Evolutionary conservation across 92 coral and sea anemone species (phyloP).

Genomic region (Isaurus tuberculatus): DNA sequence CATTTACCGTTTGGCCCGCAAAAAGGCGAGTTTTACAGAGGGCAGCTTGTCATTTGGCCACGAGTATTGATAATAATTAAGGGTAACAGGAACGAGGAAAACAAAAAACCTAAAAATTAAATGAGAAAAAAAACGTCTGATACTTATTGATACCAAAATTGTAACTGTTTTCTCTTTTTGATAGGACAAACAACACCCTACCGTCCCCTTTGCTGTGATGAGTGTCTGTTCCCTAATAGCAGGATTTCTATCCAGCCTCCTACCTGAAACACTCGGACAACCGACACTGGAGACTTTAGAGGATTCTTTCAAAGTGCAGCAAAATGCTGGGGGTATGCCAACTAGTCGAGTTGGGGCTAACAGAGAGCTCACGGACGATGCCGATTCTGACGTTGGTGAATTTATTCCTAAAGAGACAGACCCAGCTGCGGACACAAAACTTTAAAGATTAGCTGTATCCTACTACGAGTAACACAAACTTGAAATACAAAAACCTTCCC

Average conservation of each 20-base stretch:
- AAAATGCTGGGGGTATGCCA: not conserved
- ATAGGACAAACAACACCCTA: slow-evolving; percentile 71
- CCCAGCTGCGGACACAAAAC: not conserved
- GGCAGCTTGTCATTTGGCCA: too few species aligned
- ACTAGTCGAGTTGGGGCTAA: not conserved
- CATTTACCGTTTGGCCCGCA: too few species aligned
- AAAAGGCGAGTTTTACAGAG: too few species aligned
- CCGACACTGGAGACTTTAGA: slow-evolving; percentile 75
- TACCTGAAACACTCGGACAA: slow-evolving; percentile 84
- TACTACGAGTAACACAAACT: not conserved
- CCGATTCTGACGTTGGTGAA: not conserved
- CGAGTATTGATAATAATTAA: too few species aligned
- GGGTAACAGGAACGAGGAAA: too few species aligned
- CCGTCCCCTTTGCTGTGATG: slow-evolving; percentile 79
- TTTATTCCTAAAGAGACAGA: not conserved
- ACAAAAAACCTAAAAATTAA: too few species aligned
- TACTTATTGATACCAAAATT: not conserved
- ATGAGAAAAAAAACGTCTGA: too few species aligned
- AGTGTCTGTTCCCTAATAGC: slow-evolving; percentile 68
- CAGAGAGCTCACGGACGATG: not conserved
- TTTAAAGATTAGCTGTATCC: not conserved
- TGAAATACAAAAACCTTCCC: too few species aligned
- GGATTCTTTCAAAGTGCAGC: slow-evolving; percentile 50
- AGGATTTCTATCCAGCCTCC: slow-evolving; percentile 56
- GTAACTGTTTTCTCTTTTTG: not conserved